Conservation (phyloP, 2,113 vertebrate genomes). For the Hyaena hyaena region DNA sequence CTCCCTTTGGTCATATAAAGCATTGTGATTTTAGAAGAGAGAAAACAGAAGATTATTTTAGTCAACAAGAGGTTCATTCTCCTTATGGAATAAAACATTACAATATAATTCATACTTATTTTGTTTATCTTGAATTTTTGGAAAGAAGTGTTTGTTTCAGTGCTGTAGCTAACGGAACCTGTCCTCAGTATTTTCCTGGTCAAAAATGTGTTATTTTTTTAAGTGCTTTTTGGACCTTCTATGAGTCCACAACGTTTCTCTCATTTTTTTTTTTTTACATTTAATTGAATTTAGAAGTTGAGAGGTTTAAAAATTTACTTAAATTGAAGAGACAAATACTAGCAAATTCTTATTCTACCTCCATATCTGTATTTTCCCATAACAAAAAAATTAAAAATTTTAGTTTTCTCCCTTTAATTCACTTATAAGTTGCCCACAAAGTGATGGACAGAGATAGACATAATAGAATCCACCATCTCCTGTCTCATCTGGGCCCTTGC, state of each 20-base stretch:
- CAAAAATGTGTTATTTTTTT: neutral
- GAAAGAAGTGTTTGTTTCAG: neutral
- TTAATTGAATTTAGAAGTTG: neutral
- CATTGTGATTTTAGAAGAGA: neutral
- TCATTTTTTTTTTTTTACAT: neutral
- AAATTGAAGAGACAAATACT: neutral
- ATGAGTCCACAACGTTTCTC: neutral
- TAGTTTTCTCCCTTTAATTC: neutral
- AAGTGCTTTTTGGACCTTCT: neutral
- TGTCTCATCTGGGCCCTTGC: neutral
- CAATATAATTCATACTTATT: neutral
- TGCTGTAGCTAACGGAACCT: neutral
- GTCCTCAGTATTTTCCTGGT: neutral
- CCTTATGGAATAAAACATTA: neutral
- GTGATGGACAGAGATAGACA: neutral
- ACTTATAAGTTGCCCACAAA: neutral
- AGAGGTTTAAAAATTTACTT: neutral
- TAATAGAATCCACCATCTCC: neutral
- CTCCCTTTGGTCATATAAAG: neutral
- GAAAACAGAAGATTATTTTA: neutral
- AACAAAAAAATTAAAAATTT: neutral
- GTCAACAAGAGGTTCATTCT: neutral
- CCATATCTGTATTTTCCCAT: neutral
- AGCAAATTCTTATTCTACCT: neutral
- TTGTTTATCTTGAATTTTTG: neutral